A percentile compares a stretch with the other conserved stretches of the same genome.
Evolutionary conservation across 2,888 invertebrate genomes (phyloP).

Genomic region (Sarcophaga subvicina): DNA sequence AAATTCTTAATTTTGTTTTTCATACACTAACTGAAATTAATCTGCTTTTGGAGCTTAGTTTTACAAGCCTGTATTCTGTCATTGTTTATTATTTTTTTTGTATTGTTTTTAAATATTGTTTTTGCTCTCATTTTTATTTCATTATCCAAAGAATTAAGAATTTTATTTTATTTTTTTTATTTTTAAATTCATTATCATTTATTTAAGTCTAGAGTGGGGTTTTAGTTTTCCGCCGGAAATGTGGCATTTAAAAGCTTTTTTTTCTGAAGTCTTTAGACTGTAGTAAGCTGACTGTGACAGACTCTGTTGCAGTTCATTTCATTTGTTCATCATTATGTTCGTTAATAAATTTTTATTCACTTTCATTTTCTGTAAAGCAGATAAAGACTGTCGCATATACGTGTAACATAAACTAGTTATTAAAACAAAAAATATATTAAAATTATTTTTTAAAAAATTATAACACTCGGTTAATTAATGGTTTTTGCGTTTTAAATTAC

Average conservation of each 20-base stretch:
- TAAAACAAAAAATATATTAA: constrained; percentile 1
- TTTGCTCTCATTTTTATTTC: neutral
- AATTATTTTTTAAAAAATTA: neutral
- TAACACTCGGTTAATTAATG: neutral
- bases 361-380: constrained; percentile 42
- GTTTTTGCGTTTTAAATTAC: neutral
- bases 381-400: neutral
- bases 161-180: neutral
- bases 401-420: constrained; percentile 23
- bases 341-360: constrained; percentile 52
- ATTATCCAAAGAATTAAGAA: neutral
- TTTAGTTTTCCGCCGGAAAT: constrained; percentile 61
- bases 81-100: neutral
- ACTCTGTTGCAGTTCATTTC: constrained; percentile 7
- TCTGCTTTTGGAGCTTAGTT: no score
- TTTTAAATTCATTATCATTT: constrained; percentile 59
- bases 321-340: constrained; percentile 11
- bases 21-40: no score
- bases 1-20: no score
- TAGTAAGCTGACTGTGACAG: neutral
- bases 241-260: constrained; percentile 49
- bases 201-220: constrained; percentile 35
- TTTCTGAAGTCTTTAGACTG: neutral
- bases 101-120: constrained; percentile 38
- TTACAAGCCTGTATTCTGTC: neutral